These are phyloP conservation scores for Pandemis corylana DNA, from an alignment of 2,888 invertebrate genomes.

Conservation along the genomic window DNA sequence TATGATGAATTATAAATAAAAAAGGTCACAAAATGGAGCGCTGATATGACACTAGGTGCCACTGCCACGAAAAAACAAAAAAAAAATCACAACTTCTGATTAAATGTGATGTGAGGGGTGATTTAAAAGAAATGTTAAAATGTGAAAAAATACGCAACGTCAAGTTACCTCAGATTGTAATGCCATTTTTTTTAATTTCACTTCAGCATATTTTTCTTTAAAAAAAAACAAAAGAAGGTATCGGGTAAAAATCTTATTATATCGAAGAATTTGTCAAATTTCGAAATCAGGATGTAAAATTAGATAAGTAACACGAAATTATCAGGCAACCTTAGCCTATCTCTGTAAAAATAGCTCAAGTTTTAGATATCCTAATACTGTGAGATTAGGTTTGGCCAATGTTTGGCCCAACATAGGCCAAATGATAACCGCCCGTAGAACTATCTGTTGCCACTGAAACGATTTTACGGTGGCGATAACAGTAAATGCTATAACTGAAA, in stretches of 20 bases:
- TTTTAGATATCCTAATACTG: conserved; percentile 17
- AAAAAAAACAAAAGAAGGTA: too few relatives aligned
- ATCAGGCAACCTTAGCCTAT: neutral
- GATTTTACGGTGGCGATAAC: conserved; percentile 61
- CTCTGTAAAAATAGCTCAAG: conserved; percentile 5
- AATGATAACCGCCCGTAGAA: conserved; percentile 59
- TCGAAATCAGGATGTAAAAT: conserved; percentile 5
- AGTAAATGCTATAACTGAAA: conserved; percentile 46
- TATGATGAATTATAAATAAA: too few relatives aligned
- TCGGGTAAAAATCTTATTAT: neutral
- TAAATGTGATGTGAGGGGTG: too few relatives aligned
- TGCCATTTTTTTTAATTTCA: too few relatives aligned
- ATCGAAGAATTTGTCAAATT: neutral
- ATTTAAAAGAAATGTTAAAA: too few relatives aligned
- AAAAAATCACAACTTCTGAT: too few relatives aligned
- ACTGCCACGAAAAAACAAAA: too few relatives aligned
- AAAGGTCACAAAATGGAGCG: too few relatives aligned
- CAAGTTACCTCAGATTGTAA: too few relatives aligned
- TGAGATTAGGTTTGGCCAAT: conserved; percentile 1
- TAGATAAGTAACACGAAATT: conserved; percentile 1
- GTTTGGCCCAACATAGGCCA: conserved; percentile 44
- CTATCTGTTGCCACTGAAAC: conserved; percentile 64
- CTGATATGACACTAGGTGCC: too few relatives aligned
- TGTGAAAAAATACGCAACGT: too few relatives aligned
- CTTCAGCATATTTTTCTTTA: too few relatives aligned